Evolutionary conservation across 2,888 invertebrate species (phyloP), one percentile per base, ranked within the genome.

Genomic region (Hyles lineata): DNA sequence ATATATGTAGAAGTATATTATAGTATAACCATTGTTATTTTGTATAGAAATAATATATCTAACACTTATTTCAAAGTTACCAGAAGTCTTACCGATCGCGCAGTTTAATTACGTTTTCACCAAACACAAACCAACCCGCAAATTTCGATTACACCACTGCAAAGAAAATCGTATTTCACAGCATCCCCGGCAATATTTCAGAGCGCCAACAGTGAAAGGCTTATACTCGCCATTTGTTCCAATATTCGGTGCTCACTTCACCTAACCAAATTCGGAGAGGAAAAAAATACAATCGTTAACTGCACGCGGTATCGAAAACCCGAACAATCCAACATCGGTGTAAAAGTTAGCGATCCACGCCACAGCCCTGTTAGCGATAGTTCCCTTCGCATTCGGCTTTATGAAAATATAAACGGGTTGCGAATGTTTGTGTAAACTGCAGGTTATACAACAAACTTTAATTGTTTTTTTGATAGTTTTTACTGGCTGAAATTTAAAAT

Each of bases 321-420:
- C 43, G 3, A 67, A 67, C 67, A 60, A 60, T 60, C 23, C 17
- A 67, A 55, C 55, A 55, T 23, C 17, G 50, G 43, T 23, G 67
- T 67, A 67, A 67, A 67, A 67, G 67, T 50, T 67, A 63, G 35
- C 17, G 55, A 60, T 17, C 60, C n/a, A 32, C 35, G 32, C 63
- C 43, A 17, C 50, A 67, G 43, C 23, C 17, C 50, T 67, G 67
- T 23, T 67, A 50, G 23, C 50, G 23, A 67, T 23, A 67, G 67
- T 23, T 67, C 50, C 50, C 17, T 23, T 67, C 19, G n/a, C 6
- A n/a, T n/a, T 6, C 55, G 8, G 55, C 55, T 55, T 55, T 55
- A 55, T 55, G 55, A 55, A n/a, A 55, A 55, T 55, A 55, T 55
- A 17, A 55, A 55, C 55, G 55, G 19, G 55, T 55, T 55, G 7